Evolutionary conservation across 2,797 vertebrate genomes (phyloP).

Genomic region (Stomatorhinus walkeri): DNA sequence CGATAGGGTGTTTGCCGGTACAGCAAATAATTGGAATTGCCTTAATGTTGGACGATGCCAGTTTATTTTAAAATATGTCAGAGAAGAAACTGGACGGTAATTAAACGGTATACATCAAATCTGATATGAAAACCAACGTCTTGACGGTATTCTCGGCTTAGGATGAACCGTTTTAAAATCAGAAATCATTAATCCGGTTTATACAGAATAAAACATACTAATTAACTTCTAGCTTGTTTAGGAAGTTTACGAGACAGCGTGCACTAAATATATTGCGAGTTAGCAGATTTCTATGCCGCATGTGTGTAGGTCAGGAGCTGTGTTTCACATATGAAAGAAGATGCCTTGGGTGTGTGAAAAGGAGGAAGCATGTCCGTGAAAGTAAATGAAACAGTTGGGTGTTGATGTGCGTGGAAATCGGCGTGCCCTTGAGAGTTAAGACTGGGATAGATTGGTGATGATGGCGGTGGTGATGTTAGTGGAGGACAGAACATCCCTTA

Average conservation of each 20-base stretch:
- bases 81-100: neutral
- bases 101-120: neutral
- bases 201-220: neutral
- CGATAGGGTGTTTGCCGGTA: neutral
- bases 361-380: neutral
- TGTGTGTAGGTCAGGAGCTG: neutral
- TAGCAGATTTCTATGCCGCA: neutral
- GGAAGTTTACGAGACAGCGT: neutral
- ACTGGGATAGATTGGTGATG: neutral
- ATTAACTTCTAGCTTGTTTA: neutral
- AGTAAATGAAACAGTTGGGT: slow-evolving; percentile 7
- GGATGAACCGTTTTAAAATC: neutral
- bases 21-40: neutral
- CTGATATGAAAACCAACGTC: neutral
- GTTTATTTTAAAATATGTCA: neutral
- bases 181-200: neutral
- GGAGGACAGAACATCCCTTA: neutral
- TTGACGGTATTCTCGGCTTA: neutral
- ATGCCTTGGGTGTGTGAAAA: neutral
- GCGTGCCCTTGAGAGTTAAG: neutral
- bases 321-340: neutral
- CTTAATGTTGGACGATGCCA: neutral
- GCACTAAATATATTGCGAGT: neutral
- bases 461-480: neutral
- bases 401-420: neutral